These are phyloP conservation scores for Caenorhabditis macrosperma DNA, from an alignment of 2,888 invertebrate genomes.

Conservation along the genomic window DNA sequence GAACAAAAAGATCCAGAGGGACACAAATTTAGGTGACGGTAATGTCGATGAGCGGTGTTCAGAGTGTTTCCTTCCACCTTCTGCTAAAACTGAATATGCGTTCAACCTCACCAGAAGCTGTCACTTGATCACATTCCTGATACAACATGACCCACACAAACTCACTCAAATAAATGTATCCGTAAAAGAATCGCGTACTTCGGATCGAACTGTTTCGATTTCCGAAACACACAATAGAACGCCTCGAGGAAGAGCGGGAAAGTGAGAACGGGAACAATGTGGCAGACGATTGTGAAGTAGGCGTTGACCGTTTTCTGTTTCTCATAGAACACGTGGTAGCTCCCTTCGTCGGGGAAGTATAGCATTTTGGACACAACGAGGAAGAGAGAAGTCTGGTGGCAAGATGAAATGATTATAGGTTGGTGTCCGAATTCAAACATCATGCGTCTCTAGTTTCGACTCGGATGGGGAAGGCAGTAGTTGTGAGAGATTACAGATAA, in stretches of 20 bases:
- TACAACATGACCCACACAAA: too few relatives aligned
- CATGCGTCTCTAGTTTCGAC: not conserved
- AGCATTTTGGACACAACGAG: not conserved
- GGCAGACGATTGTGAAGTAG: not conserved
- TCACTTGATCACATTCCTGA: too few relatives aligned
- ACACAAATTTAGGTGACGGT: too few relatives aligned
- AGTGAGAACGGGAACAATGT: not conserved
- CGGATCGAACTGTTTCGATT: not conserved
- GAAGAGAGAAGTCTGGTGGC: conserved; percentile 1
- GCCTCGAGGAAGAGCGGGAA: not conserved
- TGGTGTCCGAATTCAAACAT: not conserved
- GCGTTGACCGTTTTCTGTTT: not conserved
- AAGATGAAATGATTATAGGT: conserved; percentile 1
- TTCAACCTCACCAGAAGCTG: too few relatives aligned
- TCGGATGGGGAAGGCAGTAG: not conserved
- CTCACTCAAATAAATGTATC: not conserved
- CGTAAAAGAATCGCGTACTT: not conserved
- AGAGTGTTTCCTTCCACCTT: too few relatives aligned
- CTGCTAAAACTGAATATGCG: too few relatives aligned
- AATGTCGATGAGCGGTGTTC: too few relatives aligned
- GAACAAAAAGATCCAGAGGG: too few relatives aligned
- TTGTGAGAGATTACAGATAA: not conserved
- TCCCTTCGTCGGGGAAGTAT: not conserved
- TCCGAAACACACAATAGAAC: not conserved
- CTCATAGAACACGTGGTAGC: not conserved